A percentile compares a stretch with the other conserved stretches of the same genome.
These are phyloP conservation scores for Nasua narica DNA, from an alignment of 2,797 vertebrate species.

Conservation along the genomic window DNA sequence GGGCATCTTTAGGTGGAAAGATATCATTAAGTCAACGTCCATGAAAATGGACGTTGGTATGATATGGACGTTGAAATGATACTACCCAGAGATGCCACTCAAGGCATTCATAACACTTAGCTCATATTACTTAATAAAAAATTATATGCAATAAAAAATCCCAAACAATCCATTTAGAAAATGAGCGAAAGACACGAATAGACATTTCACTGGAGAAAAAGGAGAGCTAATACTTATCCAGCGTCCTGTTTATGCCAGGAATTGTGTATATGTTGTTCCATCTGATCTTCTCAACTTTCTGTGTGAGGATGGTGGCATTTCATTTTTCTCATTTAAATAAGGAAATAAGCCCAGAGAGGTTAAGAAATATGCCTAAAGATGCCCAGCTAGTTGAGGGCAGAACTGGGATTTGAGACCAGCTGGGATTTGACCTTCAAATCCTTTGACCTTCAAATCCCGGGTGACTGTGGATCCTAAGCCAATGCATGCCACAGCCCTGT, in stretches of 20 bases:
- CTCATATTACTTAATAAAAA: no score
- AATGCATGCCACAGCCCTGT: neutral
- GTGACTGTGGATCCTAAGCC: neutral
- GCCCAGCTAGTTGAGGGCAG: neutral
- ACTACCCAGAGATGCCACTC: no score
- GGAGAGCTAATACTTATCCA: neutral
- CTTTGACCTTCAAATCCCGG: neutral
- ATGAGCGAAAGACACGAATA: no score
- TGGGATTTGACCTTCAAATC: neutral
- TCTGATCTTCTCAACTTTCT: neutral
- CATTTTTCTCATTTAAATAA: constrained; percentile 23
- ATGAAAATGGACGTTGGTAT: no score
- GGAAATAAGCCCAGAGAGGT: neutral
- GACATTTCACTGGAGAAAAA: no score
- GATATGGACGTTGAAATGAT: no score
- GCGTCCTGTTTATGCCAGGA: neutral
- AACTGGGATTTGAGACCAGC: neutral
- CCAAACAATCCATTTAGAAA: no score
- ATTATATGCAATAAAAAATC: no score
- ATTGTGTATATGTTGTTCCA: neutral
- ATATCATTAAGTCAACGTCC: no score
- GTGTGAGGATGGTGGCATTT: neutral
- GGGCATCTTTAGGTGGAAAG: neutral
- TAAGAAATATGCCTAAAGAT: neutral
- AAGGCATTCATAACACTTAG: no score